Evolutionary conservation across 2,113 vertebrate species (phyloP).

Genomic region (Dascyllus trimaculatus): DNA sequence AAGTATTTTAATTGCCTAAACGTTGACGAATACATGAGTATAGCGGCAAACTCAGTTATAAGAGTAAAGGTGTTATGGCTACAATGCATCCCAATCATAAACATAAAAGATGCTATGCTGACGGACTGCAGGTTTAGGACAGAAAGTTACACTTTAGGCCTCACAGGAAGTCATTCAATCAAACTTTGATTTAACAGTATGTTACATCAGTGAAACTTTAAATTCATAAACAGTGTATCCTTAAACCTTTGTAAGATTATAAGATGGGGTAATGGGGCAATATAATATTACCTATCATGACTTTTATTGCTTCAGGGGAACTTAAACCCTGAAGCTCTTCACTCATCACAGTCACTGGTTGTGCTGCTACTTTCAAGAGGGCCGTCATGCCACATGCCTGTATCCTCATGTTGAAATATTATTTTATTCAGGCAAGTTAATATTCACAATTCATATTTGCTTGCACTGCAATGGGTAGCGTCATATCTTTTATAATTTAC

Average conservation of each 20-base stretch:
- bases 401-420: background rate
- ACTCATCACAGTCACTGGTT: constrained; percentile 1
- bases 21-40: no score
- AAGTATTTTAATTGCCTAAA: no score
- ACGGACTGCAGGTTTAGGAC: constrained; percentile 10
- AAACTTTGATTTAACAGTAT: constrained; percentile 34
- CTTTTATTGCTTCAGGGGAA: constrained; percentile 31
- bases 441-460: constrained; percentile 3
- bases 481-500: constrained; percentile 5
- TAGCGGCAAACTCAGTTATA: no score
- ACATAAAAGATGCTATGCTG: constrained; percentile 1
- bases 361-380: background rate
- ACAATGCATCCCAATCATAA: background rate
- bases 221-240: constrained; percentile 10
- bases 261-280: constrained; percentile 7
- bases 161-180: background rate
- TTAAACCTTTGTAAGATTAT: constrained; percentile 1
- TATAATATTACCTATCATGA: constrained; percentile 18
- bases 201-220: constrained; percentile 24
- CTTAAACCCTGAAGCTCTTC: constrained; percentile 10
- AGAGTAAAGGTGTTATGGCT: no score
- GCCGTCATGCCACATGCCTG: background rate
- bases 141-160: constrained; percentile 18
- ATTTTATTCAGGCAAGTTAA: constrained; percentile 6
- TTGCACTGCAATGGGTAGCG: background rate